Percentiles rank a stretch among this genome's conserved stretches.
These are phyloP conservation scores for Pangasius sanitwongsei DNA, from an alignment of 2,797 vertebrate species.

Conservation along the genomic window DNA sequence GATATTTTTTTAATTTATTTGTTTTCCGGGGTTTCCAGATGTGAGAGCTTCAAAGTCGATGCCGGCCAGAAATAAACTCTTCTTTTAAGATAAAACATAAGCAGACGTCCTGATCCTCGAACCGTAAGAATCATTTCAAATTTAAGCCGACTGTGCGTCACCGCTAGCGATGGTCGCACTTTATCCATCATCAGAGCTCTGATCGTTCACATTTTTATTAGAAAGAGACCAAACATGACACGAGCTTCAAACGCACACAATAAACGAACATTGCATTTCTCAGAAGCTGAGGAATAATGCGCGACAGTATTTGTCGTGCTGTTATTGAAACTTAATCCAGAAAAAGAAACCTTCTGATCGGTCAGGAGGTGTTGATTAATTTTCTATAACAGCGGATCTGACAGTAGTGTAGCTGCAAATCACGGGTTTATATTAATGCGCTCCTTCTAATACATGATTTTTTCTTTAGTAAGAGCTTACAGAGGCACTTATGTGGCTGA, in stretches of 20 bases:
- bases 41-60: not conserved
- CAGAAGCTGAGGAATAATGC: not conserved
- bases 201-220: not conserved
- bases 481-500: too few species aligned
- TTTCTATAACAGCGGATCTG: not conserved
- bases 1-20: too few species aligned
- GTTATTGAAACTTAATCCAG: not conserved
- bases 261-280: not conserved
- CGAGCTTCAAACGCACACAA: not conserved
- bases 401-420: not conserved
- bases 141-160: not conserved
- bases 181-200: not conserved
- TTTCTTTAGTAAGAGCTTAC: not conserved
- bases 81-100: not conserved
- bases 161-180: not conserved
- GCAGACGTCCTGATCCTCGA: not conserved
- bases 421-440: not conserved
- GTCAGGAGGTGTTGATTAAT: not conserved
- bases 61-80: not conserved
- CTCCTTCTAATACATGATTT: not conserved
- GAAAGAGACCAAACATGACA: not conserved
- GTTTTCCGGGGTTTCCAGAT: not conserved
- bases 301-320: too few species aligned
- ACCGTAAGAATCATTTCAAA: too few species aligned
- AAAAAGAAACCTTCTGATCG: not conserved